Conservation (phyloP, 2,113 vertebrate species). For the Colaptes auratus region DNA sequence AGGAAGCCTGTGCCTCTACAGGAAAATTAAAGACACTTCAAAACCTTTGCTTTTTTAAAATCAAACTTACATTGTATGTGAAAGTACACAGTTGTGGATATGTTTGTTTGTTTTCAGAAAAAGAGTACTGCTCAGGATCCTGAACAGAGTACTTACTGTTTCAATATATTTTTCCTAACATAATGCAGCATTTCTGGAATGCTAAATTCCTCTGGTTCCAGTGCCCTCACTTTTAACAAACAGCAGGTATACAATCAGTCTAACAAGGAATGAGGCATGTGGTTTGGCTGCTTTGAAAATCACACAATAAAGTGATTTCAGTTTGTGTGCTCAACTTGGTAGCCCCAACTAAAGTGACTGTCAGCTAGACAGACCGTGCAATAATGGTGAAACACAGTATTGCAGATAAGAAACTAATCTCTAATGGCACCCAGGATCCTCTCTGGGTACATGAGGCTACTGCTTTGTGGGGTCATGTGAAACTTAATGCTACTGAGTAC, state of each 20-base stretch:
- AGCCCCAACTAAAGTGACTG: background rate
- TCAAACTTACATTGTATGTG: background rate
- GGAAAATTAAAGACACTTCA: background rate
- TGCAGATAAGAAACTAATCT: background rate
- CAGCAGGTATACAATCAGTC: background rate
- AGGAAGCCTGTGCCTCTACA: background rate
- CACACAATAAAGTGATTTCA: background rate
- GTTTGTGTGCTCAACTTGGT: background rate
- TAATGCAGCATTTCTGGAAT: background rate
- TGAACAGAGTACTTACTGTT: background rate
- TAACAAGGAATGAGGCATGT: background rate
- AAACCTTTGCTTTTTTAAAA: background rate
- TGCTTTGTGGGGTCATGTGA: background rate
- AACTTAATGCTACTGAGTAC: background rate
- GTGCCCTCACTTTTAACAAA: background rate
- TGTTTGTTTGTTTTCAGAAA: background rate
- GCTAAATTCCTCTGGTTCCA: background rate
- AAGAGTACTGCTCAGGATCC: background rate
- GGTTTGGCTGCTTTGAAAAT: slow-evolving; percentile 7
- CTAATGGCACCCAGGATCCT: background rate
- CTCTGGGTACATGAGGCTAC: background rate
- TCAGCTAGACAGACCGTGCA: background rate
- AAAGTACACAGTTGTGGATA: background rate
- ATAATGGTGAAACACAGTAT: background rate
- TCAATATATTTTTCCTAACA: background rate